Evolutionary conservation across 2,888 invertebrate genomes (phyloP).

Genomic region (Drosophila setosimentum): DNA sequence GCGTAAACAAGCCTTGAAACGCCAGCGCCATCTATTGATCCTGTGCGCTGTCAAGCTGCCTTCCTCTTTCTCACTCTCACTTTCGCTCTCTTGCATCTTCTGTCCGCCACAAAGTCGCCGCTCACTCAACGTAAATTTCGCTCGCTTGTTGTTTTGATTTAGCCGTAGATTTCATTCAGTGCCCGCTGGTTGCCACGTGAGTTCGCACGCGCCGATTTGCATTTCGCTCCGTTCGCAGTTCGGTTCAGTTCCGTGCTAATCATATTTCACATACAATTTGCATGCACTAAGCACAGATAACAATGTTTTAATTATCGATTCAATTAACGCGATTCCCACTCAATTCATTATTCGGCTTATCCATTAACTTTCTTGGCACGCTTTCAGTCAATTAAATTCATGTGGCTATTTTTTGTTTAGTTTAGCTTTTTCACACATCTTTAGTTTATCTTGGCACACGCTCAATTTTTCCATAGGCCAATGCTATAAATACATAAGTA

Average conservation of each 20-base stretch:
- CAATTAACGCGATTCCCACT: constrained; percentile 28
- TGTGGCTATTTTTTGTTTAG: not conserved
- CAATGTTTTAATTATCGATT: constrained; percentile 36
- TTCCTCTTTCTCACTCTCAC: not conserved
- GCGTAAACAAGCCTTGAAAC: constrained; percentile 59
- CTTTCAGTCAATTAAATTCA: constrained; percentile 22
- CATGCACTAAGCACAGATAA: constrained; percentile 22
- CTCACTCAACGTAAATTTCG: constrained; percentile 37
- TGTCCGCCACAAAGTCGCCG: constrained; percentile 7
- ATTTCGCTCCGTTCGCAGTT: constrained; percentile 25
- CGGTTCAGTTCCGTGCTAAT: constrained; percentile 1
- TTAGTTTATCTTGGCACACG: constrained; percentile 60
- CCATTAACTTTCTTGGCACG: constrained; percentile 45
- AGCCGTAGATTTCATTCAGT: constrained; percentile 67
- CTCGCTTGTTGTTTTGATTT: constrained; percentile 12
- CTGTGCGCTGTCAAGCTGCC: constrained; percentile 10
- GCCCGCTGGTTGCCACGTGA: constrained; percentile 69
- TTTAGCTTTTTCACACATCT: constrained; percentile 30
- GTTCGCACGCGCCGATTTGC: constrained; percentile 62
- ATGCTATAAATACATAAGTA: not conserved
- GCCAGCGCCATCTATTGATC: constrained; percentile 51
- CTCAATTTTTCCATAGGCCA: constrained; percentile 48
- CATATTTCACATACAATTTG: constrained; percentile 21
- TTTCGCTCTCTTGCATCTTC: constrained; percentile 19
- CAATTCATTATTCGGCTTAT: constrained; percentile 4